Evolutionary conservation across 2,113 vertebrate species (phyloP).

Genomic region (Emydocephalus ijimae): DNA sequence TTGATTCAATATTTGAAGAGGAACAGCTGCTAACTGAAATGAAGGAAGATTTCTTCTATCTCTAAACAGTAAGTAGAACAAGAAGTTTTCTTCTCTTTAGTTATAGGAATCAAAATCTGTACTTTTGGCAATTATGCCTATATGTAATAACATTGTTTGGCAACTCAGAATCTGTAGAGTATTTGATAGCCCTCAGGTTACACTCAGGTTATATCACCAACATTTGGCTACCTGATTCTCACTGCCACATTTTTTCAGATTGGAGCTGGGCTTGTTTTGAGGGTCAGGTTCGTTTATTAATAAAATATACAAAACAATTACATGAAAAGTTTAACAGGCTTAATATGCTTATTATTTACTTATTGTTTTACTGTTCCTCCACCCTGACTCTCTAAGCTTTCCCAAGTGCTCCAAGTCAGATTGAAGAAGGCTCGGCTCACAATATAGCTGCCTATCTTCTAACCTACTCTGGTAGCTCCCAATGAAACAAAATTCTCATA

Average conservation of each 20-base stretch:
- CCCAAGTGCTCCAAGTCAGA: not conserved
- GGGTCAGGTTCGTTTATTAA: not conserved
- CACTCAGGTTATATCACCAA: not conserved
- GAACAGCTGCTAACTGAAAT: not conserved
- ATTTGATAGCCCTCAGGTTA: not conserved
- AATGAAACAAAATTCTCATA: not conserved
- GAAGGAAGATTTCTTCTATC: not conserved
- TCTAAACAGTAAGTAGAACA: not conserved
- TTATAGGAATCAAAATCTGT: not conserved
- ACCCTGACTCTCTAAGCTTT: not conserved
- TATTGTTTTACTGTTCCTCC: not conserved
- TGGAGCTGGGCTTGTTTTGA: not conserved
- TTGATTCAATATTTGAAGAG: not conserved
- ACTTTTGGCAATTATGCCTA: not conserved
- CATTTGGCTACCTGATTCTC: not conserved
- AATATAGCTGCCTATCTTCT: not conserved
- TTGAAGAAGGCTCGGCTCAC: not conserved
- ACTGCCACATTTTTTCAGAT: not conserved
- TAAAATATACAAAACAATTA: not conserved
- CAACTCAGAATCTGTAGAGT: not conserved
- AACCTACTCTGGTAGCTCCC: not conserved
- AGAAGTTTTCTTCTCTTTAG: not conserved
- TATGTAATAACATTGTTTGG: not conserved
- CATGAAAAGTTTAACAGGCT: not conserved
- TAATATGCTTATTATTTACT: not conserved